A percentile compares a stretch with the other conserved stretches of the same genome.
These are phyloP conservation scores for Odontomyia ornata DNA, from an alignment of 2,888 invertebrate species.

Conservation along the genomic window DNA sequence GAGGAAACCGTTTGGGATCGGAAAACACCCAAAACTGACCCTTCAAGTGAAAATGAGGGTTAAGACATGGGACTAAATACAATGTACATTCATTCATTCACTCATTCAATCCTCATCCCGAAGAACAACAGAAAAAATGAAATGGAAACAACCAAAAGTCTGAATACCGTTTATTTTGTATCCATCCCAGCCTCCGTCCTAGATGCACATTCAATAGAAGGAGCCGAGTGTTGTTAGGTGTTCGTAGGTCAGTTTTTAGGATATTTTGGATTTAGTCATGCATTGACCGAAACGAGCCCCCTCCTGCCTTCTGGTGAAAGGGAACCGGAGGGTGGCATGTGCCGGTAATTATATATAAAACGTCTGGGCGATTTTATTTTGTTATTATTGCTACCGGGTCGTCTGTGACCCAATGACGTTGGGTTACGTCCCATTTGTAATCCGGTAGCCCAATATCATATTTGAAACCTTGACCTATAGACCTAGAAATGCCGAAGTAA, in stretches of 20 bases:
- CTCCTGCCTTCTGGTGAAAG: not conserved
- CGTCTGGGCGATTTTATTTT: conserved; percentile 32
- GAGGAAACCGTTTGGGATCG: conserved; percentile 1
- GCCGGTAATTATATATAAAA: conserved; percentile 44
- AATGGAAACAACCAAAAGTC: conserved; percentile 37
- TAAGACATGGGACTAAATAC: conserved; percentile 46
- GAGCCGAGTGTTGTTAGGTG: not conserved
- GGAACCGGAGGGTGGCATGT: conserved; percentile 29
- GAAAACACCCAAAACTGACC: conserved; percentile 43
- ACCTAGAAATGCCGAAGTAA: conserved; percentile 30
- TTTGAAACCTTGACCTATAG: conserved; percentile 49
- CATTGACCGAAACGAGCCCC: conserved; percentile 17
- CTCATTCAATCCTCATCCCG: conserved; percentile 31
- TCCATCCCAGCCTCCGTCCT: not conserved
- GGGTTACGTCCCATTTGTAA: conserved; percentile 43
- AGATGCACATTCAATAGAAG: not conserved
- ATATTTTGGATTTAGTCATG: conserved; percentile 35
- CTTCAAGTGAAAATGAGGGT: conserved; percentile 46
- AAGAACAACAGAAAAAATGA: conserved; percentile 40
- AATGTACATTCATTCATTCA: conserved; percentile 23
- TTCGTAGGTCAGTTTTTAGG: conserved; percentile 43
- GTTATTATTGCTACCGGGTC: conserved; percentile 33
- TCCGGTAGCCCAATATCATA: conserved; percentile 47
- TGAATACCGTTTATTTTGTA: not conserved
- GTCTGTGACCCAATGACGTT: conserved; percentile 29